phyloP scores from a whole-genome alignment of 1,140 invertebrate genomes.

The Eubasilissa regina region DNA sequence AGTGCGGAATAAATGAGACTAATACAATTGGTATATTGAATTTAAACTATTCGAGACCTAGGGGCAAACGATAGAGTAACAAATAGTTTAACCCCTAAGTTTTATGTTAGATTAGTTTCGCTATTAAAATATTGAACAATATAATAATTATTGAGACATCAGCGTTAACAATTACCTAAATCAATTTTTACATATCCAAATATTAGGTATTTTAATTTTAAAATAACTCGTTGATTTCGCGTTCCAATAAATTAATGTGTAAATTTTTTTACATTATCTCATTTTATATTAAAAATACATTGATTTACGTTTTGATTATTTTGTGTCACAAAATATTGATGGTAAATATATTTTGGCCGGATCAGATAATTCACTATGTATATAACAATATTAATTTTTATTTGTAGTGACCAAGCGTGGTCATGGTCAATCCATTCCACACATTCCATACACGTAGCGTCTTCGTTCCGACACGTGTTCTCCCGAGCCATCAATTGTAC shows the following conservation, averaged over 20 bases:
- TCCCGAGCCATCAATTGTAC: conserved; percentile 50
- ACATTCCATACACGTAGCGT: background rate
- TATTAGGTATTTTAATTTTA: conserved; percentile 40
- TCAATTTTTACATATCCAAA: conserved; percentile 10
- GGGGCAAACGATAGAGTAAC: conserved; percentile 18
- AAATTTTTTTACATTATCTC: conserved; percentile 54
- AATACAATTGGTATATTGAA: conserved; percentile 13
- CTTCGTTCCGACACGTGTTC: conserved; percentile 2
- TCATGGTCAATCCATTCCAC: no score
- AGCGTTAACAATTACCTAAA: conserved; percentile 24
- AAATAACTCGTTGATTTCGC: conserved; percentile 57
- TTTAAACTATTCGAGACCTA: conserved; percentile 20
- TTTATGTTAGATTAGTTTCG: conserved; percentile 21
- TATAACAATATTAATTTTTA: conserved; percentile 36
- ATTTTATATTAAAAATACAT: conserved; percentile 58
- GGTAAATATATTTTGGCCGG: conserved; percentile 57
- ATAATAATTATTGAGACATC: conserved; percentile 14
- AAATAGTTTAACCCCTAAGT: conserved; percentile 12
- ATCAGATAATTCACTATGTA: conserved; percentile 46
- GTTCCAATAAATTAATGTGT: conserved; percentile 54
- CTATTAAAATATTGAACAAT: conserved; percentile 32
- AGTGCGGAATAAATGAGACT: background rate
- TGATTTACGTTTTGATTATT: conserved; percentile 50
- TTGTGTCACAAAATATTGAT: conserved; percentile 57
- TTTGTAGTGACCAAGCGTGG: background rate